phyloP scores from a whole-genome alignment of 2,113 vertebrate genomes.

The Panurus biarmicus region DNA sequence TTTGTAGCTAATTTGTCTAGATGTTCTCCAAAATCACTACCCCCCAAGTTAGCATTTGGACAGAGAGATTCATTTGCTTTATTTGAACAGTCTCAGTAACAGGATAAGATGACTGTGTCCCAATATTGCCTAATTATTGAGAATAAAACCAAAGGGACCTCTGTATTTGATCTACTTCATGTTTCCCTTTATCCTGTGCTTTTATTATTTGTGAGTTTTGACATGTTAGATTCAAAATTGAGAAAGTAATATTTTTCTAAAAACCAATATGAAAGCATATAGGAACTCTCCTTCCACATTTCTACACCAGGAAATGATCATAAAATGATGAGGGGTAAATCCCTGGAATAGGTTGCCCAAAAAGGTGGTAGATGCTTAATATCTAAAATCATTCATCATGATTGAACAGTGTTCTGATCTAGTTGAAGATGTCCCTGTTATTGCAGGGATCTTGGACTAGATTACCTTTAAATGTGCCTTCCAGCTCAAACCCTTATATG shows the following conservation, averaged over 20 bases:
- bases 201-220: background rate
- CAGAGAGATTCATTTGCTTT: background rate
- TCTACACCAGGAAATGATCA: background rate
- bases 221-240: background rate
- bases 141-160: background rate
- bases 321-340: background rate
- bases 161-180: background rate
- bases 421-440: background rate
- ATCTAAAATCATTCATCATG: background rate
- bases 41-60: accelerated
- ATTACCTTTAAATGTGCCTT: background rate
- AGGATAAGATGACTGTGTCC: background rate
- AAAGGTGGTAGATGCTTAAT: background rate
- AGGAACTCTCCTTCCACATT: background rate
- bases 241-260: background rate
- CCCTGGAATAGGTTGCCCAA: background rate
- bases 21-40: background rate
- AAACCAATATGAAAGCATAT: background rate
- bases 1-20: background rate
- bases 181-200: background rate
- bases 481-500: background rate
- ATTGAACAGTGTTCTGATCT: background rate
- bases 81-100: background rate
- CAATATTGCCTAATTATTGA: background rate
- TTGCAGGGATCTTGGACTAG: background rate